Evolutionary conservation across 2,888 invertebrate genomes (phyloP), one percentile per base, ranked within the genome.

Genomic region (Sympetrum striolatum): DNA sequence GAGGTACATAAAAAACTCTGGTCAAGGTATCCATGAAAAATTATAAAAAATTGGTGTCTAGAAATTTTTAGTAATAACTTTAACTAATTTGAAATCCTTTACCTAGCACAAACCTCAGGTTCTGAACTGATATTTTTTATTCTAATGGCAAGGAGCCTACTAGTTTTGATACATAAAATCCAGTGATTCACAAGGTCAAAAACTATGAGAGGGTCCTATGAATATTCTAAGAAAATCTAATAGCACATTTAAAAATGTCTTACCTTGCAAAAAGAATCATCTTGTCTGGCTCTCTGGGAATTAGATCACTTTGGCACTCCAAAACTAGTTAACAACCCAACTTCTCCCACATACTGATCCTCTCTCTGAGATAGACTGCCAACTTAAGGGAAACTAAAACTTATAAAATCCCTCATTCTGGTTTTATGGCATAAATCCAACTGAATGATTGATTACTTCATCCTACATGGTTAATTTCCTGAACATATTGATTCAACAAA

Each of bases 181-280:
- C 53, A 53, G 53, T 53, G 1, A 18, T 18, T 53, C 53, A 53
- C 73, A 73, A 8, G 22, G 64, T 64, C 25, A 64, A 25, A 64
- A 73, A 31, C 73, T 73, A 31, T 31, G 31, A 31, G 2, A 25
- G 25, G 31, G 25, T 73, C 31, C 73, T 73, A 73, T 31, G 73
- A 73, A 31, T 73, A 73, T 73, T 31, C 31, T 73, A 73, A 73
- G 73, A 73, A 31, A 73, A 73, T 73, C 73, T 31, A 73, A 73
- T 31, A 31, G 73, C 73, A 73, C 73, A 73, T 81, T 81, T 44
- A 44, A 81, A 80, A 39, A 80, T 81, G 81, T 44, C 81, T 81
- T 81, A 81, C 81, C 81, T 81, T 81, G 37, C 15, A 81, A 44
- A n/a, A 81, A 53, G 44, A 81, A 25, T 44, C 81, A 44, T 81